Base-by-base conservation (phyloP, 2,113 vertebrate species). In the Myocastor coypus region DNA sequence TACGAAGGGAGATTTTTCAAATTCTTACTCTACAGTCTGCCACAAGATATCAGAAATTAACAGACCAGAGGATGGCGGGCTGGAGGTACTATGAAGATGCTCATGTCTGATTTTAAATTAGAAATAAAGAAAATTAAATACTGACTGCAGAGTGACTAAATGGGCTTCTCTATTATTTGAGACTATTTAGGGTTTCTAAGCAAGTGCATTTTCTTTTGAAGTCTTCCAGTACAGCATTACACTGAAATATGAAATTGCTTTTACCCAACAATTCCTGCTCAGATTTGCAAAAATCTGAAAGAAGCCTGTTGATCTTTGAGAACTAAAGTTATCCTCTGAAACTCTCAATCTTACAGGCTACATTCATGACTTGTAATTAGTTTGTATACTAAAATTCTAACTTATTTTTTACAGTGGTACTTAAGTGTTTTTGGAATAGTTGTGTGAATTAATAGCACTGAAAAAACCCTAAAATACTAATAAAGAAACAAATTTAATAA, bases 71-170 rank as follows among this genome's bases (percentile, higher is more conserved):
- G 80, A 94, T 93, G 94, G 92, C 96, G 92, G 94, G 73, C 92
- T 68, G 10, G 75, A 75, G 69, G 59, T 93, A 66, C 80, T 61
- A 42, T 68, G 89, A 90, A 98, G 89, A 97, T 63, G 88, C 85
- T 73, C 40, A 40, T 55, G 22, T 82, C 73, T 93, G 52, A 14
- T 87, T 96, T 92, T 91, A 94, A 96, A 87, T 90, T 96, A 98
- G 81, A 95, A 92, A 86, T n/a, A 81, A 1, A 46, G 68, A 78
- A 93, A 97, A 94, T 91, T 63, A 88, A 97, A 97, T 97, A 94
- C 81, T 97, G 94, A 98, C 96, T 97, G 64, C 68, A 96, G 93
- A 88, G 37, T 95, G 78, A 95, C 69, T 96, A 95, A 86, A 97
- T 95, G 95, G 92, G 64, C 92, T 93, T 90, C 96, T 97, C 17